Conservation (phyloP, 30 jellyfish, hydroid and myxozoan species). For the Aurelia sp. region DNA sequence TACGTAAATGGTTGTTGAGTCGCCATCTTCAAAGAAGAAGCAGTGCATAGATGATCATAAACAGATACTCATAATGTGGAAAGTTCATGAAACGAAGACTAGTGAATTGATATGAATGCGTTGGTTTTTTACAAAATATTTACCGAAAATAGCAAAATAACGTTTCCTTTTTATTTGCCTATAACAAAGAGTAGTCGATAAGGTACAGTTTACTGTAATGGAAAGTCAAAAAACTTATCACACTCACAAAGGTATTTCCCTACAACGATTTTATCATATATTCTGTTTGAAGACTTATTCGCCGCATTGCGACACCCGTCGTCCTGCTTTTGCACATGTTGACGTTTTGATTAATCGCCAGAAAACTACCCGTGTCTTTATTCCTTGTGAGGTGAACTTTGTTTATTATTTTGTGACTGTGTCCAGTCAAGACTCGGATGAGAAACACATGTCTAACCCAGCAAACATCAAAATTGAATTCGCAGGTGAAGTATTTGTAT, state of each 20-base stretch:
- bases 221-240: not conserved
- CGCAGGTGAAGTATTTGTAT: too few relatives aligned
- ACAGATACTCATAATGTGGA: too few relatives aligned
- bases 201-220: not conserved
- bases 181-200: not conserved
- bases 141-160: not conserved
- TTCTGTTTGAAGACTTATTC: conserved; percentile 28
- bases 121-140: not conserved
- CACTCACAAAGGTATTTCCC: not conserved
- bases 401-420: too few relatives aligned
- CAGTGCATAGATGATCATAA: too few relatives aligned
- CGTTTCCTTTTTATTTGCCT: not conserved
- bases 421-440: too few relatives aligned
- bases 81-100: not conserved
- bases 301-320: conserved; percentile 30
- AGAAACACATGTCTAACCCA: too few relatives aligned
- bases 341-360: not conserved
- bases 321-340: not conserved
- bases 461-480: too few relatives aligned
- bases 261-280: not conserved
- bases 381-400: too few relatives aligned
- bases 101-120: not conserved
- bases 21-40: too few relatives aligned
- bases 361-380: not conserved
- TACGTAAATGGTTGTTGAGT: too few relatives aligned